Conservation (phyloP, 2,888 invertebrate genomes). For the Sepiola atlantica region DNA sequence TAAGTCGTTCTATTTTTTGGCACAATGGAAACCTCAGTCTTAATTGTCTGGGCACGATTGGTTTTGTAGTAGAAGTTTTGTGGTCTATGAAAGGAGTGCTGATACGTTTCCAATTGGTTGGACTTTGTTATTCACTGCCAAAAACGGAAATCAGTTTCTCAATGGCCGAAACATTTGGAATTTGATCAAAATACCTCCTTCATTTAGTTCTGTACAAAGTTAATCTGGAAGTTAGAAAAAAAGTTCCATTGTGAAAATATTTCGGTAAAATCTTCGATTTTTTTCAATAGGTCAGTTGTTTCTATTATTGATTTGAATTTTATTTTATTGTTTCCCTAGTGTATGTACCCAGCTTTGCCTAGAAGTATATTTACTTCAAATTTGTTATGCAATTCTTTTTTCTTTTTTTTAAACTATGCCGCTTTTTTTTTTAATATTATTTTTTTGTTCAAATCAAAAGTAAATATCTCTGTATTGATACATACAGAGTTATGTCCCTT, state of each 20-base stretch:
- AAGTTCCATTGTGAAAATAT: not conserved
- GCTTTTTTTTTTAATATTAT: too few relatives aligned
- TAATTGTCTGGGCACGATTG: constrained; percentile 6
- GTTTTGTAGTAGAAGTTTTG: not conserved
- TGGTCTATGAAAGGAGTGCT: not conserved
- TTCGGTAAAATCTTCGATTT: not conserved
- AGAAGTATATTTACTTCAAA: too few relatives aligned
- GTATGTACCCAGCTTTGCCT: too few relatives aligned
- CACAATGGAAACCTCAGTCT: not conserved
- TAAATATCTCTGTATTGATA: too few relatives aligned
- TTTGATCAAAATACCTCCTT: not conserved
- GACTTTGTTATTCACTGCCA: not conserved
- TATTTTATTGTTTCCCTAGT: not conserved
- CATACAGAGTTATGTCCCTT: too few relatives aligned
- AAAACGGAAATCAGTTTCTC: not conserved
- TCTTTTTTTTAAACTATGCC: too few relatives aligned
- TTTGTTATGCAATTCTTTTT: too few relatives aligned
- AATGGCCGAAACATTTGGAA: constrained; percentile 32
- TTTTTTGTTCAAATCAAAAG: too few relatives aligned
- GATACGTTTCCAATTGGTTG: not conserved
- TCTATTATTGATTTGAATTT: not conserved
- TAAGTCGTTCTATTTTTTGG: constrained; percentile 8
- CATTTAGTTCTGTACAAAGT: not conserved
- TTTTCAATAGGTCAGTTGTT: not conserved
- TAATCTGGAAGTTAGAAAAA: not conserved